Conservation (phyloP, 2,113 vertebrate genomes). For the Astur gentilis region DNA sequence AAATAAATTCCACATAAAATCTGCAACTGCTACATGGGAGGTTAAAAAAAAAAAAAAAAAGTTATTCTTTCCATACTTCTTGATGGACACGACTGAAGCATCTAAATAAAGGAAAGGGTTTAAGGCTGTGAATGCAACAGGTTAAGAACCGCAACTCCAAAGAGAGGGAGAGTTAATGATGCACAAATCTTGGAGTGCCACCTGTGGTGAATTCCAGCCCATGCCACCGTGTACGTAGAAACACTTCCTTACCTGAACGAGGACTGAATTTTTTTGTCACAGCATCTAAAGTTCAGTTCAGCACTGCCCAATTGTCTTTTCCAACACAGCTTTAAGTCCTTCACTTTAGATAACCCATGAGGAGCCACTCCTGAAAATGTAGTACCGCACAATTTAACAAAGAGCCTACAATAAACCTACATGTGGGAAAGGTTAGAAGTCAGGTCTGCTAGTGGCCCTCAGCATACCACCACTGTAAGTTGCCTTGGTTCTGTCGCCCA, state of each 20-base stretch:
- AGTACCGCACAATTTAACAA: background rate
- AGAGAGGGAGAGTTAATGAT: background rate
- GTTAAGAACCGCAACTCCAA: background rate
- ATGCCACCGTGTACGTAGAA: fast-evolving
- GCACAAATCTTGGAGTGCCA: background rate
- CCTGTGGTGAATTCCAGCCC: background rate
- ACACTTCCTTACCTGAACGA: background rate
- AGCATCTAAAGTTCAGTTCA: background rate
- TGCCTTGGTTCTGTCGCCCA: background rate
- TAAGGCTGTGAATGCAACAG: too few relatives aligned
- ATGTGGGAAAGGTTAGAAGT: background rate
- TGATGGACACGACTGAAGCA: too few relatives aligned
- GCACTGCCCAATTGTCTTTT: background rate
- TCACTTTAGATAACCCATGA: background rate
- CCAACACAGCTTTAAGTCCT: background rate
- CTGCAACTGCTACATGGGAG: too few relatives aligned
- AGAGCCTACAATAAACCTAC: background rate
- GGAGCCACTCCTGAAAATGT: background rate
- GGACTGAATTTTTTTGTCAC: background rate
- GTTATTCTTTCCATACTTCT: too few relatives aligned
- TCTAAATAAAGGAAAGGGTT: too few relatives aligned
- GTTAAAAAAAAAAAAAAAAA: too few relatives aligned
- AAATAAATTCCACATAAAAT: too few relatives aligned
- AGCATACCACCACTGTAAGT: background rate
- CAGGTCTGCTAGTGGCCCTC: background rate